A percentile compares a stretch with the other conserved stretches of the same genome.
phyloP scores from a whole-genome alignment of 2,888 invertebrate genomes.

The Dioctria linearis region DNA sequence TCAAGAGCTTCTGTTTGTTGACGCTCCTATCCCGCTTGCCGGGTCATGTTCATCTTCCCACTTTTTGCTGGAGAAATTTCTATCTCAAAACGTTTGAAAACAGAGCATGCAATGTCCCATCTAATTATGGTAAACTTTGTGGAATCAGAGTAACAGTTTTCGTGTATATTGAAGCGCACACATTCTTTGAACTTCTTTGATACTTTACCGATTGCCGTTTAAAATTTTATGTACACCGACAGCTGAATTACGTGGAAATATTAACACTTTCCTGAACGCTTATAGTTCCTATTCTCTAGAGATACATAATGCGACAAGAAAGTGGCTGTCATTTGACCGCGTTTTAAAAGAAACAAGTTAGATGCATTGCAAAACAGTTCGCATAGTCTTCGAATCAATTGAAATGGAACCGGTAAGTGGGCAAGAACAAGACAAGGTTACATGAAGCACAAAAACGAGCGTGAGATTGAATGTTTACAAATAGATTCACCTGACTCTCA shows the following conservation, averaged over 20 bases:
- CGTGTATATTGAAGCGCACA: no score
- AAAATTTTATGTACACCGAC: slow-evolving; percentile 6
- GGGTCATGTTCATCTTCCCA: not conserved
- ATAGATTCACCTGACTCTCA: slow-evolving; percentile 49
- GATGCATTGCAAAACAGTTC: slow-evolving; percentile 35
- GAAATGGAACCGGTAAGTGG: slow-evolving; percentile 40
- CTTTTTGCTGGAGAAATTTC: not conserved
- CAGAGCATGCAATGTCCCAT: not conserved
- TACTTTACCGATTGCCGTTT: not conserved
- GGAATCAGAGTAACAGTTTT: not conserved
- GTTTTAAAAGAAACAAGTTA: slow-evolving; percentile 5
- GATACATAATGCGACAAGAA: slow-evolving; percentile 33
- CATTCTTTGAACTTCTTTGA: slow-evolving; percentile 2
- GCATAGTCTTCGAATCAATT: slow-evolving; percentile 5
- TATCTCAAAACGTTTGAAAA: not conserved
- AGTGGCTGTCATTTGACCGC: slow-evolving; percentile 40
- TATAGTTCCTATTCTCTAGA: slow-evolving; percentile 30
- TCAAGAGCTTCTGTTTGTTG: slow-evolving; percentile 48
- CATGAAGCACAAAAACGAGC: slow-evolving; percentile 35
- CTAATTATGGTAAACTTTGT: not conserved
- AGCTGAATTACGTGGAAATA: slow-evolving; percentile 40
- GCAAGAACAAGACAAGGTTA: slow-evolving; percentile 18
- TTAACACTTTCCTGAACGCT: slow-evolving; percentile 29
- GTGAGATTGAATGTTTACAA: slow-evolving; percentile 50
- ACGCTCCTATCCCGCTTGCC: slow-evolving; percentile 28